A percentile compares a stretch with the other conserved stretches of the same genome.
Conservation (phyloP, 2,888 invertebrate species). For the Ctena decussata region DNA sequence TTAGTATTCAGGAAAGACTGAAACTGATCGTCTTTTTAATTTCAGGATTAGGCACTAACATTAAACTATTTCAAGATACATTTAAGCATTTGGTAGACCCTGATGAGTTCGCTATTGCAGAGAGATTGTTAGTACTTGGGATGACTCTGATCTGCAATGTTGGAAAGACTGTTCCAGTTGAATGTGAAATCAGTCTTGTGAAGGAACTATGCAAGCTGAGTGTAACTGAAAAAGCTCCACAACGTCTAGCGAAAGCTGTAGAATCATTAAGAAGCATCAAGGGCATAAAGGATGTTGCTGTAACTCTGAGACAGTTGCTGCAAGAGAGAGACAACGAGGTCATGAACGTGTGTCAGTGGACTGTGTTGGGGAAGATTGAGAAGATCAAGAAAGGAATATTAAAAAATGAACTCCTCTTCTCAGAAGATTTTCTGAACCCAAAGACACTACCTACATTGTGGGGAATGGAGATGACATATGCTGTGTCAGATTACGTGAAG, state of each 20-base stretch:
- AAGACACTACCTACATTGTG: conserved; percentile 14
- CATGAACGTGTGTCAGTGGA: conserved; percentile 61
- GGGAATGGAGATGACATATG: background rate
- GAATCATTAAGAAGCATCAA: conserved; percentile 35
- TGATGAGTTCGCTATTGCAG: conserved; percentile 51
- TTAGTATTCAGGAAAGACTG: conserved; percentile 46
- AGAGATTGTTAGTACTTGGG: conserved; percentile 69
- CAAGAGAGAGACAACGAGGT: conserved; percentile 48
- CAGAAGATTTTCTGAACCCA: conserved; percentile 11
- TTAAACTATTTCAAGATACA: conserved; percentile 46
- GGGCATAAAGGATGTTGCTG: conserved; percentile 58
- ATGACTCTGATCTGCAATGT: conserved; percentile 71
- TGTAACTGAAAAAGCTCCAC: conserved; percentile 45
- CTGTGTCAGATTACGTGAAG: background rate
- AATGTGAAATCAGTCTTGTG: conserved; percentile 56
- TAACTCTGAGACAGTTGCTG: conserved; percentile 42
- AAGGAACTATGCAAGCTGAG: conserved; percentile 45
- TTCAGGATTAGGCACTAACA: conserved; percentile 38
- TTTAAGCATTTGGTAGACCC: conserved; percentile 26
- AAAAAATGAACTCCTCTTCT: conserved; percentile 8
- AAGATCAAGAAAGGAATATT: conserved; percentile 12
- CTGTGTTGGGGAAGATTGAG: background rate
- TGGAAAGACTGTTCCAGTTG: conserved; percentile 53
- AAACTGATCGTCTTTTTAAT: conserved; percentile 53
- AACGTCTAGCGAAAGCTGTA: conserved; percentile 50